Conservation (phyloP, 2,888 invertebrate species). For the Caenorhabditis macrosperma region DNA sequence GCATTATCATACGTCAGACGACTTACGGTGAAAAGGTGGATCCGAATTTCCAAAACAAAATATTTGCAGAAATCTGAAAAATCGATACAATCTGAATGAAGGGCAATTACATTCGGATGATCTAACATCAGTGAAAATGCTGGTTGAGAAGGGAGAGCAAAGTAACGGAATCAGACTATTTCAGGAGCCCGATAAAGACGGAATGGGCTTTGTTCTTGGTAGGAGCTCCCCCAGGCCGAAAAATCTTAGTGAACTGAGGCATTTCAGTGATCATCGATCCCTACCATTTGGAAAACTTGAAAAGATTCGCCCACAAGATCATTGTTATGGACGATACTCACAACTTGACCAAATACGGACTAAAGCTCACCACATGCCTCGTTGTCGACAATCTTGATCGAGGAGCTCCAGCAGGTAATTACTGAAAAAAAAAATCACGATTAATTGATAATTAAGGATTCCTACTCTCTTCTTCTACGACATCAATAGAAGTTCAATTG, state of each 20-base stretch:
- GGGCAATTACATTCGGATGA: constrained; percentile 6
- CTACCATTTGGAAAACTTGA: neutral
- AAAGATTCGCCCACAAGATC: neutral
- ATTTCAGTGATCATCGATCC: constrained; percentile 38
- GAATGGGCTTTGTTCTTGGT: neutral
- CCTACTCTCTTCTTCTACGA: neutral
- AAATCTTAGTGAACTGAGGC: neutral
- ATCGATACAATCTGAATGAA: neutral
- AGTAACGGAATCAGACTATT: neutral
- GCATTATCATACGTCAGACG: neutral
- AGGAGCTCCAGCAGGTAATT: constrained; percentile 34
- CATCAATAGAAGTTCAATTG: neutral
- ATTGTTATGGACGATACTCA: constrained; percentile 40
- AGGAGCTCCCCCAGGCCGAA: neutral
- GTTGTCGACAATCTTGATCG: constrained; percentile 15
- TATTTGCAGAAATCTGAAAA: neutral
- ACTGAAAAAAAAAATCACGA: neutral
- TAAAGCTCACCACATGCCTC: constrained; percentile 29
- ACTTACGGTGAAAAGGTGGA: neutral
- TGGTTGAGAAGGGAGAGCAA: neutral
- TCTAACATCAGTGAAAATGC: neutral
- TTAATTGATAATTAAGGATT: constrained; percentile 14
- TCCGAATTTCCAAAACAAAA: neutral
- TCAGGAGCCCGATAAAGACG: neutral
- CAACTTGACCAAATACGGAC: constrained; percentile 2